Evolutionary conservation across 2,888 invertebrate genomes (phyloP).

Genomic region (Pollenia labialis): DNA sequence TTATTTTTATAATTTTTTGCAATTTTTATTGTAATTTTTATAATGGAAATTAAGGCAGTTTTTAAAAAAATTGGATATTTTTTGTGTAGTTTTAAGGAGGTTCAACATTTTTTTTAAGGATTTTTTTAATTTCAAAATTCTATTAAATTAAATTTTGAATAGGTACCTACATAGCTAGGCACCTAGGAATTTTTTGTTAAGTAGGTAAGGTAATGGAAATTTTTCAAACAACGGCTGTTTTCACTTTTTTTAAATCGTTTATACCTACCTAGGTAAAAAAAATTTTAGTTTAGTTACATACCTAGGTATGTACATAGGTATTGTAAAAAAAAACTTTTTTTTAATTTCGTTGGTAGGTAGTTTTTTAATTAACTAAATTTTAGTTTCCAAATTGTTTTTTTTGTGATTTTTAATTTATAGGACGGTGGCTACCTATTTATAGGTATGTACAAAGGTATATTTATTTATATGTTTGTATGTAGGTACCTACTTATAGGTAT

Average conservation of each 20-base stretch:
- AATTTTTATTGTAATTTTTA: conserved; percentile 44
- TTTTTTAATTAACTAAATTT: neutral
- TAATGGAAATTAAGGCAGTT: conserved; percentile 18
- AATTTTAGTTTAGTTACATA: too few species aligned
- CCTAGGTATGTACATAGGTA: too few species aligned
- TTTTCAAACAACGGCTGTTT: neutral
- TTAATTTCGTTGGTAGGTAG: too few species aligned
- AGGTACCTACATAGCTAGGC: too few species aligned
- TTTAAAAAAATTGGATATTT: conserved; percentile 40
- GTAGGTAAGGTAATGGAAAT: too few species aligned
- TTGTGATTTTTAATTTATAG: neutral
- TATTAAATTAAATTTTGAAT: neutral
- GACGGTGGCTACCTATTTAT: too few species aligned
- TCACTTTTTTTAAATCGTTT: neutral
- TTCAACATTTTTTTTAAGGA: conserved; percentile 27
- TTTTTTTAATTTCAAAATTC: neutral
- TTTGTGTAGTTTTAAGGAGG: conserved; percentile 44
- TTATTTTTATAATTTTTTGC: conserved; percentile 55
- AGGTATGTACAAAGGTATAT: too few species aligned
- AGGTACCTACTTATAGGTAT: too few species aligned
- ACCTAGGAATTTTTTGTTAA: neutral
- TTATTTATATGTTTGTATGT: too few species aligned
- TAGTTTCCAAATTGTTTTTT: neutral
- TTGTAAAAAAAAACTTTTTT: too few species aligned
- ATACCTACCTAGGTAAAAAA: too few species aligned